Base-by-base conservation (phyloP, 2,113 vertebrate species). In the Formicarius rufipectus region DNA sequence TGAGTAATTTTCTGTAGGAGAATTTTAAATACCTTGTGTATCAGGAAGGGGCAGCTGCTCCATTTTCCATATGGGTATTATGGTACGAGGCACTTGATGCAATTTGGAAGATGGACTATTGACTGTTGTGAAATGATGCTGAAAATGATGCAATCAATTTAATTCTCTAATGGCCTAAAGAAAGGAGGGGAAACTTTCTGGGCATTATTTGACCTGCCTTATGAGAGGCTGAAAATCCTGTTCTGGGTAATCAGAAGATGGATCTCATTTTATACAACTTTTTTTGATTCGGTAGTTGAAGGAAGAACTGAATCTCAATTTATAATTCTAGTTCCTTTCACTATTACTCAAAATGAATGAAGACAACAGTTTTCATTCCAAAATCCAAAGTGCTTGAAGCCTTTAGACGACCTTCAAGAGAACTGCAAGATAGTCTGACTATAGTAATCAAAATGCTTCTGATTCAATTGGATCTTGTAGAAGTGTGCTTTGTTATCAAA, bases 81-180 rank as follows among this genome's bases (percentile, higher is more conserved):
- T 71, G 79, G 92, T 73, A 74, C 0, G 0, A 96, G 75, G 76
- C 79, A 90, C 55, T n/a, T 68, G 93, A 94, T 85, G 77, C 73
- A 90, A 85, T 87, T 91, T 91, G 81, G 68, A 88, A 95, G 96
- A 93, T 81, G 87, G 74, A 93, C 87, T 95, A 95, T 92, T 92
- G 95, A 95, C 87, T 95, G 89, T 89, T 95, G 90, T 93, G 90
- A 94, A 96, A 96, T 87, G 89, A 83, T 89, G 90, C 86, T 89
- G 90, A 92, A 96, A 96, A 90, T 85, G 92, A 88, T 84, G 84
- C 86, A 91, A 89, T 87, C 84, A 92, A 95, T 91, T 94, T 92
- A 93, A 94, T 96, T 89, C 88, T 94, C 92, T 92, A 91, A 86
- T 87, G 64, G 93, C 68, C 73, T 86, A 93, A 86, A 56, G 68